Evolutionary conservation across 2,113 vertebrate genomes (phyloP), one percentile per base, ranked within the genome.

Genomic region (Serinus canaria): DNA sequence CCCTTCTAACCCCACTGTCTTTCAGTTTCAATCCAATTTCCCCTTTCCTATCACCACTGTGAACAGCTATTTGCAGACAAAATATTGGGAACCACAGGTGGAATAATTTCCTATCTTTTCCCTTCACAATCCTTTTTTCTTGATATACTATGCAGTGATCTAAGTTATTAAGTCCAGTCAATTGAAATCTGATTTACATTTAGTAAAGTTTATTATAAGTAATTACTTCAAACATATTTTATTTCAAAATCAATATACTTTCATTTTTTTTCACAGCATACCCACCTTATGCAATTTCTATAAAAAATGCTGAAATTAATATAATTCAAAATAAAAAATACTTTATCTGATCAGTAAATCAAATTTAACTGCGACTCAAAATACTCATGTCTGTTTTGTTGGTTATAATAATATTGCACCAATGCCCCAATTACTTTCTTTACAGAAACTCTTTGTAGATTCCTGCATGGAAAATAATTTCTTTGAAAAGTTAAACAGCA

Each of bases 1-100:
- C 52, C 16, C 11, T 46, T 17, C 20, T 10, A 21, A 11, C 5
- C 19, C 28, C 3, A 0, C 3, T 3, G 0, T 17, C 10, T 28
- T 41, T 44, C 35, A 37, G 5, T 44, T 6, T 52, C 13, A 59
- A 52, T 6, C 23, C 7, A 3, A 39, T 82, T 67, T 30, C 19
- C 13, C 2, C 37, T 56, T 6, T 49, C 18, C 28, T 46, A 21
- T 21, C 39, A 14, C 28, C 30, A 7, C 16, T 39, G 10, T 28
- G 39, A 89, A 8, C 23, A 59, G 7, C 10, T 59, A 33, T 50
- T 63, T 89, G 15, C 18, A 77, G 30, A 15, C 4, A 56, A n/a
- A 73, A 46, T 44, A 11, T 30, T 50, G 23, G 11, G 44, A 86
- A 55, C 11, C 18, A 44, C 16, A 44, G 19, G 14, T 50, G 15